A percentile compares a stretch with the other conserved stretches of the same genome.
phyloP scores from a whole-genome alignment of 2,113 vertebrate species.

The Opisthocomus hoazin region DNA sequence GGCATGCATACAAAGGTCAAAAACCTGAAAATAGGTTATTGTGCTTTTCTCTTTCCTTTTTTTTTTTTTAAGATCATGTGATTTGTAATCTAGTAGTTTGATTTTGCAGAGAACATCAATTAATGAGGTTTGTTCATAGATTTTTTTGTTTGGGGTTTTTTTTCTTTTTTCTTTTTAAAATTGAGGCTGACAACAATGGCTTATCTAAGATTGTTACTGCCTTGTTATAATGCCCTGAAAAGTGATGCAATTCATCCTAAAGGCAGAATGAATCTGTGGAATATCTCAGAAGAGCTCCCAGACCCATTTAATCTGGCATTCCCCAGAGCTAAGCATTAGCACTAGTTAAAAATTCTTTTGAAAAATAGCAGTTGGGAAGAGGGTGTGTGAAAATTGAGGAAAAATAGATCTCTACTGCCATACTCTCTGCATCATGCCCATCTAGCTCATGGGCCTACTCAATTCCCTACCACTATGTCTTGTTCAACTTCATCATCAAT shows the following conservation, averaged over 20 bases:
- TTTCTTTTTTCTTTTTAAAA: neutral
- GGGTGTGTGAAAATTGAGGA: neutral
- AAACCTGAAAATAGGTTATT: neutral
- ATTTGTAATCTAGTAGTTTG: neutral
- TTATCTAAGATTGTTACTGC: neutral
- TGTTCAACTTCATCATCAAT: no score
- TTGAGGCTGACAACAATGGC: neutral
- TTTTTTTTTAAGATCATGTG: neutral
- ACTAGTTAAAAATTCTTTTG: neutral
- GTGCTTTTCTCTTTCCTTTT: fast-evolving
- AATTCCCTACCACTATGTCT: conserved; percentile 6
- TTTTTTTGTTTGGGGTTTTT: neutral
- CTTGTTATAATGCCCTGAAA: neutral
- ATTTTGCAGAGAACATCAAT: neutral
- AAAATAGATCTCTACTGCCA: neutral
- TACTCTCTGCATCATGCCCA: neutral
- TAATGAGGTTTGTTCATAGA: neutral
- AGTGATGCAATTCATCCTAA: neutral
- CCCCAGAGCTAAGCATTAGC: neutral
- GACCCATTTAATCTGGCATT: neutral
- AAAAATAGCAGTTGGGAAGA: neutral
- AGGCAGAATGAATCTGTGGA: neutral
- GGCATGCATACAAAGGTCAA: neutral
- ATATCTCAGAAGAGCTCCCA: neutral
- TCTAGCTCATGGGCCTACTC: neutral